phyloP scores from a whole-genome alignment of 2,888 invertebrate species.

The Meiosimyza platycephala region DNA sequence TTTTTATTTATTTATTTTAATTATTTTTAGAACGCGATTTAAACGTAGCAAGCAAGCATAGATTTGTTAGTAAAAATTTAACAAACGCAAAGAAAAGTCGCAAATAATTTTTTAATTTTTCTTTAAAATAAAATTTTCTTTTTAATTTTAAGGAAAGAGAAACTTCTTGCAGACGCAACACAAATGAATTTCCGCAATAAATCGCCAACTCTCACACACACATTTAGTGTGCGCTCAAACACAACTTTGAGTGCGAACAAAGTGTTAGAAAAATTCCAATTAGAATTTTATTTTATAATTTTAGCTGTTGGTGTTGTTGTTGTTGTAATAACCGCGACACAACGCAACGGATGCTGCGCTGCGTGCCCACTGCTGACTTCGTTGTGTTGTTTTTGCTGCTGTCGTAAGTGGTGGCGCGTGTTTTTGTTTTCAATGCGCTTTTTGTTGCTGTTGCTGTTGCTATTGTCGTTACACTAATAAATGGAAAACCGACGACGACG shows the following conservation, averaged over 20 bases:
- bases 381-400: conserved; percentile 6
- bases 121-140: neutral
- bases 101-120: conserved; percentile 14
- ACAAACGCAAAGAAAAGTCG: neutral
- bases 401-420: neutral
- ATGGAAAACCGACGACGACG: neutral
- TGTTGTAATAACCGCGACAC: conserved; percentile 11
- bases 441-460: neutral
- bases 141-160: neutral
- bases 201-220: neutral
- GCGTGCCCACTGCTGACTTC: conserved; percentile 14
- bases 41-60: conserved; percentile 4
- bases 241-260: conserved; percentile 6
- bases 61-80: neutral
- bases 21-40: conserved; percentile 32
- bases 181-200: neutral
- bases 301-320: conserved; percentile 31
- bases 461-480: neutral
- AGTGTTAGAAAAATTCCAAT: conserved; percentile 47
- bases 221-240: neutral
- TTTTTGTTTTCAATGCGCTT: conserved; percentile 18
- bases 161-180: conserved; percentile 15
- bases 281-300: conserved; percentile 33
- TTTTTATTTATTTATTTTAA: conserved; percentile 7
- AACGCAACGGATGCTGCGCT: conserved; percentile 30